Percentiles rank a stretch among this genome's conserved stretches.
Conservation (phyloP, 2,888 invertebrate genomes). For the Miltochrista miniata region DNA sequence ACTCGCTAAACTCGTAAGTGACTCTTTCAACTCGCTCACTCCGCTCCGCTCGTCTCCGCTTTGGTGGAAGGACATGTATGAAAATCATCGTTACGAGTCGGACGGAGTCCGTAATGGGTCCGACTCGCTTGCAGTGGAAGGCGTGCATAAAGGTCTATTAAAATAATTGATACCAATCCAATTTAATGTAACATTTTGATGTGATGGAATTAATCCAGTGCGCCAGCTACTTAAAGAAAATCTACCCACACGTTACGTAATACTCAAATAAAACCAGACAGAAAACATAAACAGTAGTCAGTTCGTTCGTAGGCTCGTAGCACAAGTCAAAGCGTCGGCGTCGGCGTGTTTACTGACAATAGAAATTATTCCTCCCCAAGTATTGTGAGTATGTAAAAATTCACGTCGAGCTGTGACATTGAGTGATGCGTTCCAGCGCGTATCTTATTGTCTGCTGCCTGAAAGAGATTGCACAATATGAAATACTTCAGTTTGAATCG, state of each 20-base stretch:
- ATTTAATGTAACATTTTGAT: too few relatives aligned
- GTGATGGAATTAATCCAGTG: too few relatives aligned
- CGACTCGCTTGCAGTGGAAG: too few relatives aligned
- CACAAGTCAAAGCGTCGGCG: constrained; percentile 62
- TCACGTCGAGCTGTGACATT: constrained; percentile 73
- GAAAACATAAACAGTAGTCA: constrained; percentile 50
- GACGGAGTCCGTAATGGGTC: too few relatives aligned
- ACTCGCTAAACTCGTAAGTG: too few relatives aligned
- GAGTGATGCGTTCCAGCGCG: constrained; percentile 72
- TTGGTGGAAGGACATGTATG: too few relatives aligned
- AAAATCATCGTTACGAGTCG: too few relatives aligned
- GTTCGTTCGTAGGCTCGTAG: constrained; percentile 45
- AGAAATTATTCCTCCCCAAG: constrained; percentile 75
- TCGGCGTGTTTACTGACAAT: constrained; percentile 69
- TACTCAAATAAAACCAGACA: constrained; percentile 10
- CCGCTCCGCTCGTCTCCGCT: too few relatives aligned
- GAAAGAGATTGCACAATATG: constrained; percentile 80
- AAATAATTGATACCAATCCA: too few relatives aligned
- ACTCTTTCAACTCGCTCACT: too few relatives aligned
- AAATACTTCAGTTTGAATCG: constrained; percentile 75
- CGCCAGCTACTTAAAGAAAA: too few relatives aligned
- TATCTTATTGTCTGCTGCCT: constrained; percentile 68
- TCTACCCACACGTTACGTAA: background rate
- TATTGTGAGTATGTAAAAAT: constrained; percentile 77
- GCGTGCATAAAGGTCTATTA: too few relatives aligned